phyloP scores from a whole-genome alignment of 2,113 vertebrate genomes.

The Asarcornis scutulata region DNA sequence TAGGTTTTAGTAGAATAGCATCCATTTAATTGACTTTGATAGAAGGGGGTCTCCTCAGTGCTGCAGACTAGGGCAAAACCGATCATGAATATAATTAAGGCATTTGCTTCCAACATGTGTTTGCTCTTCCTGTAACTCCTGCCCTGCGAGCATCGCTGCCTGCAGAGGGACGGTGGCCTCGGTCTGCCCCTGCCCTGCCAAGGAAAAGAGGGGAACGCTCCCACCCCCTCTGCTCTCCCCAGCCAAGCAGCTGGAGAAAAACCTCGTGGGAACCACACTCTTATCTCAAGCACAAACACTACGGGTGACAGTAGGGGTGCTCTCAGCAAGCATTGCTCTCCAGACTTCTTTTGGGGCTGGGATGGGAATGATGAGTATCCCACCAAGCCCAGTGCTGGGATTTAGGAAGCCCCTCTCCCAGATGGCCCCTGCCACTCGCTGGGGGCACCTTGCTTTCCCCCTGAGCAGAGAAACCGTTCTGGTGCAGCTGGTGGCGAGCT shows the following conservation, averaged over 20 bases:
- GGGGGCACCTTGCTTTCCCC: neutral
- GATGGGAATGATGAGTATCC: neutral
- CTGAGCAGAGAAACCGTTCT: neutral
- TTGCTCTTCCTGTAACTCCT: neutral
- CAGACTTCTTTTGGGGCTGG: neutral
- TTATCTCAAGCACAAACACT: rapidly evolving
- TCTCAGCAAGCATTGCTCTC: neutral
- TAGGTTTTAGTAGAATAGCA: neutral
- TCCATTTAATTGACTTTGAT: conserved; percentile 61
- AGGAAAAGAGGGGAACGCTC: neutral
- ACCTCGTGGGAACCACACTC: rapidly evolving
- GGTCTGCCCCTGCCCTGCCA: rapidly evolving
- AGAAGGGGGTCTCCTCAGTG: conserved; percentile 14
- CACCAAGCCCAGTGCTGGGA: neutral
- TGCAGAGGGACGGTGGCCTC: neutral
- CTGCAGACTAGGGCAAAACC: neutral
- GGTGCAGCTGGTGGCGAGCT: neutral
- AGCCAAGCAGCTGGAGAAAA: neutral
- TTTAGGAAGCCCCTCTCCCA: neutral
- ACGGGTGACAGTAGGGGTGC: rapidly evolving
- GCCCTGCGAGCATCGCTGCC: neutral
- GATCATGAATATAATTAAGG: conserved; percentile 31
- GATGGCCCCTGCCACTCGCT: neutral
- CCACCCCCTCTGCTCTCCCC: neutral
- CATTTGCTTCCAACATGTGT: neutral